A percentile compares a stretch with the other conserved stretches of the same genome.
Conservation (phyloP, 1,140 invertebrate genomes). For the Stegodyphus dumicola region DNA sequence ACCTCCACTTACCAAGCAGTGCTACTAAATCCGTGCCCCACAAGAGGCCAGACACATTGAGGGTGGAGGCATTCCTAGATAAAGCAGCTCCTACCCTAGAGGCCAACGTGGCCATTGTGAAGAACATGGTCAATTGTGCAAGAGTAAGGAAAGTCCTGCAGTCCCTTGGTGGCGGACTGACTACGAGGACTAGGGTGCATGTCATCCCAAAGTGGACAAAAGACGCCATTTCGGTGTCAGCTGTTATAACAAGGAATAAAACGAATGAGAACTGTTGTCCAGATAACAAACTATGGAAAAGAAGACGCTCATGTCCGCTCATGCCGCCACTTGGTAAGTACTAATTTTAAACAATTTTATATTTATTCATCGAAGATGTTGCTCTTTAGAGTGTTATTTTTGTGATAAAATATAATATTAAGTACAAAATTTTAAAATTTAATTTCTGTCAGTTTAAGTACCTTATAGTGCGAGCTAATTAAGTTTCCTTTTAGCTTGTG, state of each 20-base stretch:
- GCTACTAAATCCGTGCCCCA: conserved; percentile 25
- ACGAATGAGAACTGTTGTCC: background rate
- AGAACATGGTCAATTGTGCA: conserved; percentile 63
- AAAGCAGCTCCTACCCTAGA: conserved; percentile 66
- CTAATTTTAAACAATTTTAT: background rate
- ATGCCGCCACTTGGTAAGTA: conserved; percentile 33
- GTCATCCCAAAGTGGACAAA: background rate
- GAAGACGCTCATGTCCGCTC: background rate
- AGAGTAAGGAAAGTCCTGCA: conserved; percentile 43
- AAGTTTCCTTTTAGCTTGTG: too few relatives aligned
- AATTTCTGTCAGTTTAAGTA: too few relatives aligned
- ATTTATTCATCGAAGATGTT: background rate
- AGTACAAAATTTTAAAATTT: too few relatives aligned
- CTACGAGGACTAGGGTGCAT: background rate
- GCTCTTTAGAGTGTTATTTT: too few relatives aligned
- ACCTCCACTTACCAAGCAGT: background rate
- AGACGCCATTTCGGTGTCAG: background rate
- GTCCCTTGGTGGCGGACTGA: background rate
- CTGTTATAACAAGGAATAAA: background rate
- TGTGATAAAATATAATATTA: too few relatives aligned
- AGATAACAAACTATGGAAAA: background rate
- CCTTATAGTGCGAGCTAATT: too few relatives aligned
- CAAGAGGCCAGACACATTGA: conserved; percentile 54
- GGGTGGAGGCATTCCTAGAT: conserved; percentile 66
- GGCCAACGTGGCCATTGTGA: conserved; percentile 63